Conservation (phyloP, 2,113 vertebrate genomes). For the Hipposideros armiger region DNA sequence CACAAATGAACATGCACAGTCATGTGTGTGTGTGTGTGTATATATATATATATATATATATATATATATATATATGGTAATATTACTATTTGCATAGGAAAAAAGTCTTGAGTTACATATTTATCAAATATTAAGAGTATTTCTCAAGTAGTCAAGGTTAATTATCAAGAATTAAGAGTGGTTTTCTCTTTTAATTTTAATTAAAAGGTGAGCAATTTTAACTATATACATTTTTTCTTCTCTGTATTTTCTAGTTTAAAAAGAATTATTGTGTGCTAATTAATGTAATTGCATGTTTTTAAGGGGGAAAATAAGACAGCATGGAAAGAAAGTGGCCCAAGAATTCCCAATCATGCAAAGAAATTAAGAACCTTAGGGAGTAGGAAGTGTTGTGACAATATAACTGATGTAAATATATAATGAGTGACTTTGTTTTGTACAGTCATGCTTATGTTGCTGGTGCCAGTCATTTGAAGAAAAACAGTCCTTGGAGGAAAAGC, state of each 20-base stretch:
- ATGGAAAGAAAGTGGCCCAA: background rate
- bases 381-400: background rate
- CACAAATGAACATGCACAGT: background rate
- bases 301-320: background rate
- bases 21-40: background rate
- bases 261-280: background rate
- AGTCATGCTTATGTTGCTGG: constrained; percentile 95
- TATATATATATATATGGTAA: background rate
- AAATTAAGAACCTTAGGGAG: background rate
- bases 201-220: background rate
- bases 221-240: background rate
- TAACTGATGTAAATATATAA: constrained; percentile 43
- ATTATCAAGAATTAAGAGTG: background rate
- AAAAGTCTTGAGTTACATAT: background rate
- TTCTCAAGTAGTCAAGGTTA: constrained; percentile 32
- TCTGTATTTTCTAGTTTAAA: background rate
- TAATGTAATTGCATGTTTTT: background rate
- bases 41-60: too few relatives aligned
- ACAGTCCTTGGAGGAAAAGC: constrained; percentile 91
- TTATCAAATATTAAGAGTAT: constrained; percentile 8
- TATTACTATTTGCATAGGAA: background rate
- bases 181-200: constrained; percentile 3
- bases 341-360: background rate
- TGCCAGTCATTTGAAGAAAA: constrained; percentile 90
- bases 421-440: constrained; percentile 82